Evolutionary conservation across 2,113 vertebrate genomes (phyloP).

Genomic region (Serinus canaria): DNA sequence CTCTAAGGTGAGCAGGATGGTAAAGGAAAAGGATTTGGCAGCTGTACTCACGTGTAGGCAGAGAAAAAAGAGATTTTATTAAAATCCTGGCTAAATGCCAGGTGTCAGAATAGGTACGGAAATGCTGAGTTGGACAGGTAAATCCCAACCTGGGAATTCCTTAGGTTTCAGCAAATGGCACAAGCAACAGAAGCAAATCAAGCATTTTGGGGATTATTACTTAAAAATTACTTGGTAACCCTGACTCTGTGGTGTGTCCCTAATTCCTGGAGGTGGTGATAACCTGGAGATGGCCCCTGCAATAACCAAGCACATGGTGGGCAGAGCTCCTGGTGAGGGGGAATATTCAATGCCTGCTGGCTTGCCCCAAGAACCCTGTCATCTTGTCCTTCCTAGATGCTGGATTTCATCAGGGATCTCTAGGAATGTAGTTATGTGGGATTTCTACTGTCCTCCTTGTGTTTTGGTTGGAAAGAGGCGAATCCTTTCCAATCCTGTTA

Average conservation of each 20-base stretch:
- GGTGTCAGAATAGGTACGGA: background rate
- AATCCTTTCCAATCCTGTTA: background rate
- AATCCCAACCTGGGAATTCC: background rate
- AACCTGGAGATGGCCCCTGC: background rate
- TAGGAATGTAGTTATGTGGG: background rate
- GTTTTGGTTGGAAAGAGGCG: background rate
- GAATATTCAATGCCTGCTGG: background rate
- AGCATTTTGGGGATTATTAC: background rate
- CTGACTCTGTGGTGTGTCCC: too few species aligned
- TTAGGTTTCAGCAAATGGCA: background rate
- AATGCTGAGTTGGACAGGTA: background rate
- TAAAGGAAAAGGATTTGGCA: background rate
- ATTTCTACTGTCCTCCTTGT: background rate
- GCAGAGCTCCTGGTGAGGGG: background rate
- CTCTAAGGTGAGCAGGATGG: background rate
- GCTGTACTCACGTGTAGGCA: fast-evolving
- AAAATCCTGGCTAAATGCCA: background rate
- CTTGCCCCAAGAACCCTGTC: background rate
- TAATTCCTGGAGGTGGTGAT: background rate
- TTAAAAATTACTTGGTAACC: background rate
- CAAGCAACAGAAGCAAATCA: fast-evolving
- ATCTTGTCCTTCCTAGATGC: background rate
- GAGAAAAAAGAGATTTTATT: background rate
- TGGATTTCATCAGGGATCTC: background rate
- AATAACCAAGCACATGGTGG: background rate